Conservation (phyloP, 2,888 invertebrate genomes). For the Frankliniella fusca region DNA sequence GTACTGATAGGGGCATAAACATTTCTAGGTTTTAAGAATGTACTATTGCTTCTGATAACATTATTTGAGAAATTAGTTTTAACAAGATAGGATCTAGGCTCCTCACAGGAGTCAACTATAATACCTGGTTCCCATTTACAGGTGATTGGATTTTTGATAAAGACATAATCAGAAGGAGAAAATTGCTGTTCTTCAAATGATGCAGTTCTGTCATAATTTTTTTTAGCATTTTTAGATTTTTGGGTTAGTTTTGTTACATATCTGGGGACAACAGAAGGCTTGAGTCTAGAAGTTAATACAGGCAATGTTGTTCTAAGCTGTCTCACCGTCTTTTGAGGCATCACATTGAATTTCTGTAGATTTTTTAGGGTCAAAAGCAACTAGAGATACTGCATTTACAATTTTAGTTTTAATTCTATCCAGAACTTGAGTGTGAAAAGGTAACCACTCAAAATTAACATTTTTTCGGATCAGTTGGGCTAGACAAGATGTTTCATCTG, state of each 20-base stretch:
- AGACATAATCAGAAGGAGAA: not conserved
- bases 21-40: not conserved
- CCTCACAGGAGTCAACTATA: not conserved
- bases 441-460: not conserved
- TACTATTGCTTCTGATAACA: not conserved
- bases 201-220: not conserved
- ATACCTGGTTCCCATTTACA: not conserved
- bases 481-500: constrained; percentile 27
- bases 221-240: not conserved
- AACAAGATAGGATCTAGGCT: not conserved
- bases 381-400: constrained; percentile 28
- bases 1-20: no score
- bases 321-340: constrained; percentile 31
- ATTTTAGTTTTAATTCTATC: constrained; percentile 24
- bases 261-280: not conserved
- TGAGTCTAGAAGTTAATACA: not conserved
- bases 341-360: constrained; percentile 31
- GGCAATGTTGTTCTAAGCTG: not conserved
- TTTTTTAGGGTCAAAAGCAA: constrained; percentile 30
- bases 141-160: not conserved
- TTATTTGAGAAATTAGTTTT: not conserved
- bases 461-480: not conserved
- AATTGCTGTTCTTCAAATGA: not conserved
- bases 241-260: not conserved
- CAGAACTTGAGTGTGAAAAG: constrained; percentile 2